Base-by-base conservation (phyloP, 2,797 vertebrate genomes). In the Premnoplex brunnescens region DNA sequence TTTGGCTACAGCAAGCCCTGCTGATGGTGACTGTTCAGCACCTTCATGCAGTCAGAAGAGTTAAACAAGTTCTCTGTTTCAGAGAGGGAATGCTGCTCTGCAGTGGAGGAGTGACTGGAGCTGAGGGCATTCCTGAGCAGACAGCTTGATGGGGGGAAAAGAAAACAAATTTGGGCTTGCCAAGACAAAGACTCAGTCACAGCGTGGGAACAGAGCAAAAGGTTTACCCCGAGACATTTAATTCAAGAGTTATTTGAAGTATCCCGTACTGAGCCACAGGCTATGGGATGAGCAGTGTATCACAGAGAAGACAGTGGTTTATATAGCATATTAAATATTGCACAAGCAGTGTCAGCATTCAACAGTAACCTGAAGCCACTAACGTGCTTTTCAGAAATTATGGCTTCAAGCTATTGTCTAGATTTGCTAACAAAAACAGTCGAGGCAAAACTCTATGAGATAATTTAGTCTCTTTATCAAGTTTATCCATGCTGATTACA, bases 401-500 rank as follows among this genome's bases (percentile, higher is more conserved):
- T 17, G 14, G 21, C 63, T 81, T 32, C 39, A n/a, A 89, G 63
- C 41, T 77, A 63, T 88, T 78, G 85, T 86, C 62, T 81, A 54
- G 62, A 85, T 73, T 76, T 90, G 27, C 49, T 63, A 80, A 71
- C 46, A 85, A 71, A 91, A 88, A 77, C 24, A 86, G 48, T 39
- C 49, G 85, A 77, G 46, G 46, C n/a, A 85, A 91, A 95, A 58
- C 32, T 32, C n/a, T 68, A 59, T 12, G 32, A 92, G 91, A 90
- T 86, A 72, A 77, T 80, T 67, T 68, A 79, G 63, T 85, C 77
- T 86, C 67, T 63, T 87, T 88, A 85, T 93, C 67, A 71, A 88
- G 56, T 88, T 95, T 90, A 95, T 72, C 88, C 48, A 54, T 68
- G 49, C 59, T 48, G 89, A 79, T 64, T 94, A 54, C 80, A 88